Conservation (phyloP, 2,113 vertebrate species). For the Cyprinodon tularosa region DNA sequence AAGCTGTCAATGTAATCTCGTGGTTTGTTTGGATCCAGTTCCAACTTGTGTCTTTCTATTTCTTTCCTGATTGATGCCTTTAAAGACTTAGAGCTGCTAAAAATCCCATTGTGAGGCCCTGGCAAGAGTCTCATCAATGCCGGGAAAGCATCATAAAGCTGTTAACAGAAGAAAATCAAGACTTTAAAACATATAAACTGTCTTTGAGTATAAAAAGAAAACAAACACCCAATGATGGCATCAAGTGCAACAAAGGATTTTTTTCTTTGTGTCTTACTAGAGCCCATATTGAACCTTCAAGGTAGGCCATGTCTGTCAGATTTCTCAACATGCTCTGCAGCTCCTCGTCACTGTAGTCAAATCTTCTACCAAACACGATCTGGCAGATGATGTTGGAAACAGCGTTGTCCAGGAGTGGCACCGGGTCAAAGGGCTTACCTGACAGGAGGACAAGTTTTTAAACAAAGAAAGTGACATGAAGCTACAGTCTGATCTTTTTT, state of each 20-base stretch:
- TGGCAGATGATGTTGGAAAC: constrained; percentile 89
- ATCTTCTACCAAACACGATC: constrained; percentile 85
- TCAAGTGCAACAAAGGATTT: background rate
- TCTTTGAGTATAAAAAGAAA: background rate
- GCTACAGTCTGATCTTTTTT: background rate
- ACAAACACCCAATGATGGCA: too few relatives aligned
- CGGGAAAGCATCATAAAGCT: constrained; percentile 84
- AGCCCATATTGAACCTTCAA: constrained; percentile 77
- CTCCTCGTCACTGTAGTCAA: constrained; percentile 80
- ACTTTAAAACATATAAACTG: background rate
- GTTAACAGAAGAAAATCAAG: constrained; percentile 13
- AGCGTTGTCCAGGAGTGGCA: constrained; percentile 82
- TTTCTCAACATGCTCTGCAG: constrained; percentile 83
- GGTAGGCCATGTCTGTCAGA: constrained; percentile 71
- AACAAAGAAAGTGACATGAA: background rate
- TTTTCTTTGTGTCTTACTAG: constrained; percentile 69
- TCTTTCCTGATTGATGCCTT: constrained; percentile 60
- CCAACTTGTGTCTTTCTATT: constrained; percentile 80
- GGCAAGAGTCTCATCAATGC: constrained; percentile 80
- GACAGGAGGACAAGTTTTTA: constrained; percentile 9
- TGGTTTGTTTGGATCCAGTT: constrained; percentile 77
- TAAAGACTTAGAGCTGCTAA: constrained; percentile 64
- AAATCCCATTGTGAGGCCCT: constrained; percentile 80
- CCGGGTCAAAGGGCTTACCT: constrained; percentile 86
- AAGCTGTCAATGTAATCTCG: constrained; percentile 87